phyloP scores from a whole-genome alignment of 2,113 vertebrate genomes.

The Daboia siamensis region DNA sequence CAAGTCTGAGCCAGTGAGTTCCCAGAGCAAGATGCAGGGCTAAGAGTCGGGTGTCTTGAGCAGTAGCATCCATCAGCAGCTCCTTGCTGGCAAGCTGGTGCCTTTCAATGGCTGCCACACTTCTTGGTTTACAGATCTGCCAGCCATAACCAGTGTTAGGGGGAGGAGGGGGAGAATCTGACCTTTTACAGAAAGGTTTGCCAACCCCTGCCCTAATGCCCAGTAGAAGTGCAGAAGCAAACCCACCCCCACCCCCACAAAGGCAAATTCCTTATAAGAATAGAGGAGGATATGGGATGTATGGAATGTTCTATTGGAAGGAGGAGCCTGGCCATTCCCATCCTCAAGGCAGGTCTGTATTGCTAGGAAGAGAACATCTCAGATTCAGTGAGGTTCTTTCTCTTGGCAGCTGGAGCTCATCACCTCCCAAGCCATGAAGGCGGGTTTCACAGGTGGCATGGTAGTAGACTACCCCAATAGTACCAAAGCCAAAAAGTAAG shows the following conservation, averaged over 20 bases:
- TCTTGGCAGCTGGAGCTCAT: constrained; percentile 86
- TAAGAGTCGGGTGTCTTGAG: neutral
- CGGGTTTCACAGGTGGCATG: constrained; percentile 92
- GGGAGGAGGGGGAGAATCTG: neutral
- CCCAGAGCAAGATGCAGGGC: neutral
- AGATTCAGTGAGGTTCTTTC: neutral
- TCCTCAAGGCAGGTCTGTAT: neutral
- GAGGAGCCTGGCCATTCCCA: neutral
- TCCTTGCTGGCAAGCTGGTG: neutral
- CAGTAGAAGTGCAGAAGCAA: neutral
- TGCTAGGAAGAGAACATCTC: neutral
- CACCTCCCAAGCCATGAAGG: constrained; percentile 88
- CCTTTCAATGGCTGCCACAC: neutral
- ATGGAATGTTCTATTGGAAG: no score
- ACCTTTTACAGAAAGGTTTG: neutral
- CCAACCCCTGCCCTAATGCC: neutral
- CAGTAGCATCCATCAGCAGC: neutral
- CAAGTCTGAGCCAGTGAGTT: neutral
- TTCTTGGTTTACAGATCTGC: neutral
- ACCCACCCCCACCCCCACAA: no score
- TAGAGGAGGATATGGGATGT: neutral
- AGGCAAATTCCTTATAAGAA: neutral
- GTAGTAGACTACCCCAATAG: constrained; percentile 99
- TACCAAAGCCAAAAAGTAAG: constrained; percentile 93
- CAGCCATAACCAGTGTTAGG: neutral